Evolutionary conservation across 2,797 vertebrate species (phyloP), one percentile per base, ranked within the genome.

Genomic region (Triplophysa yarkandensis): DNA sequence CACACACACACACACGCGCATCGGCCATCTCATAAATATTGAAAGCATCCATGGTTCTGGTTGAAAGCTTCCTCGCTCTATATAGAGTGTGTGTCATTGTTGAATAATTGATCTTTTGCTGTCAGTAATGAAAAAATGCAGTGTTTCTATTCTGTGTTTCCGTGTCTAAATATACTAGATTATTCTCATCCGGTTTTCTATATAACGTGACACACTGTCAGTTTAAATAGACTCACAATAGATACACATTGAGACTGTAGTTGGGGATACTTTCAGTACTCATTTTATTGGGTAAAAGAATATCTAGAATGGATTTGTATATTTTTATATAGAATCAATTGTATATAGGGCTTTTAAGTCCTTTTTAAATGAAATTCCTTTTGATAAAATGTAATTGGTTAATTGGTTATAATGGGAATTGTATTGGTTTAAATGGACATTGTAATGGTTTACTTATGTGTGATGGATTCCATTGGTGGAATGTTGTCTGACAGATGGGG

Each of bases 81-180:
- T 79, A 71, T 57, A 70, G 72, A 62, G 82, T 75, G 76, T 81
- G 82, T 88, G 83, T 88, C 86, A 87, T 85, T 88, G 87, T 79
- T 91, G 83, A 92, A 91, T 90, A 90, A 92, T 91, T 88, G 86
- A 92, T 91, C 83, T 86, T 81, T 81, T 79, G 84, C 83, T 84
- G 81, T 87, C 83, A 82, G 28, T 83, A 73, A 62, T 81, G 82
- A 78, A 50, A 71, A 34, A 50, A 44, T 32, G 46, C 32, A n/a
- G 19, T 67, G 74, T 68, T 71, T 74, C 69, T 66, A 52, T 60
- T 65, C 77, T 77, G 41, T 72, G 71, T 36, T 73, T 75, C 41
- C 32, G 54, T 68, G 63, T 77, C 34, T 78, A 61, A 77, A 67
- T 48, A n/a, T 70, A 50, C 65, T 11, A 1, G 30, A 21, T 68